Base-by-base conservation (phyloP, 2,888 invertebrate genomes). In the Spodoptera littoralis region DNA sequence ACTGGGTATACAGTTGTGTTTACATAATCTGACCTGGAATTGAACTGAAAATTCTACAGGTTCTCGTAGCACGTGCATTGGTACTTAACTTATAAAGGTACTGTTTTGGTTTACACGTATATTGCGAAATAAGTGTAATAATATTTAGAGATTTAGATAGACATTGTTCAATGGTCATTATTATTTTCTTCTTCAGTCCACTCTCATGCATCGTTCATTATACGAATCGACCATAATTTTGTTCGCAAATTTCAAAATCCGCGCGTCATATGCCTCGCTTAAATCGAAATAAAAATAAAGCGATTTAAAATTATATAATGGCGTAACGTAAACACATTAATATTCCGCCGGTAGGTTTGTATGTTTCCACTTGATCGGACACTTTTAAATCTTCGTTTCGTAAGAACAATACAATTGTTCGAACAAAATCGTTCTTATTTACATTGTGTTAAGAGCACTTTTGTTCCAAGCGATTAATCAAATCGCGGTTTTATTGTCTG, bases 241-340 rank as follows among this genome's bases (percentile, higher is more conserved):
- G 6, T 36, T 36, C 9, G 36, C 36, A 36, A 36, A 36, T 6
- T 36, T 36, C 6, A 36, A 36, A 8, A 36, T 36, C 36, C 36
- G 8, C 36, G 36, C 36, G 36, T 36, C 36, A 36, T 36, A 6
- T 36, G 9, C 36, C 49, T 56, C 13, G 56, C 18, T 54, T 43
- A 44, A 45, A 64, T 41, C 9, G 12, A 64, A 63, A 60, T 49
- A 48, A 66, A 53, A 61, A 57, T 18, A 60, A 24, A 54, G 45
- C 18, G 13, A 54, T 52, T 49, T 41, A 42, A 12, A 55, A 56
- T 73, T 70, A 73, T 61, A 70, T 72, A 73, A 70, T 59, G 36
- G 45, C 9, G 18, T 49, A 66, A 65, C 49, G 61, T 64, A 60
- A 64, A 65, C 66, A 66, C 65, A 68, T 63, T 62, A 59, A 59